Base-by-base conservation (phyloP, 2,888 invertebrate species). In the Scelioninae gen. 2 region DNA sequence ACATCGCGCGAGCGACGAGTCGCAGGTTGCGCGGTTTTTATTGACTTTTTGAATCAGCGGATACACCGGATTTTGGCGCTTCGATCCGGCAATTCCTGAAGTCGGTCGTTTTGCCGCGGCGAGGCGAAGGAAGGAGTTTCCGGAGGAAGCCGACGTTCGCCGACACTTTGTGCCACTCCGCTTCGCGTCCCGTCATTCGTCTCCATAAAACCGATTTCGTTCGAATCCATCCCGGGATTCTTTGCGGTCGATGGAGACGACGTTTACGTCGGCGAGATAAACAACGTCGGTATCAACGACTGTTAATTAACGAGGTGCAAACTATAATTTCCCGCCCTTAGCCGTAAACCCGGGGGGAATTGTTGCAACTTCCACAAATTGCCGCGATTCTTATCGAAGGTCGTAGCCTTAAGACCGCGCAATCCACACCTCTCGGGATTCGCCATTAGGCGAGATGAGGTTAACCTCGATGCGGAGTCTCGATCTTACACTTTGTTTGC, bases 311-410 rank as follows among this genome's bases (percentile, higher is more conserved):
- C 64, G 52, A 64, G 45, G 64, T 58, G 64, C 50, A 57, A 63
- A 70, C 55, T 50, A n/a, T 63, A 70, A 70, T 63, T 57, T 63
- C 19, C 45, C 57, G 35, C 53, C 45, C 60, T 46, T 7, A 43
- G 53, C 28, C 22, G 37, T 43, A 58, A 60, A 60, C 41, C 19
- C 9, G 37, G 16, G 13, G 13, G 16, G 13, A 10, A 50, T 58
- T 41, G 45, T 13, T 46, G 11, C 37, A 39, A 67, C 61, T 67
- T 70, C 73, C 61, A 73, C 72, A 76, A 79, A 80, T 79, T 77
- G 78, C 77, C 46, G 75, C 71, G 76, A 79, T 80, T 78, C 77
- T 81, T 78, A 78, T 72, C 77, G 79, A 79, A 79, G 79, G 78
- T 79, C 76, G 76, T 76, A 79, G 74, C 48, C 48, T 43, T 18